Evolutionary conservation across 2,113 vertebrate genomes (phyloP).

Genomic region (Asarcornis scutulata): DNA sequence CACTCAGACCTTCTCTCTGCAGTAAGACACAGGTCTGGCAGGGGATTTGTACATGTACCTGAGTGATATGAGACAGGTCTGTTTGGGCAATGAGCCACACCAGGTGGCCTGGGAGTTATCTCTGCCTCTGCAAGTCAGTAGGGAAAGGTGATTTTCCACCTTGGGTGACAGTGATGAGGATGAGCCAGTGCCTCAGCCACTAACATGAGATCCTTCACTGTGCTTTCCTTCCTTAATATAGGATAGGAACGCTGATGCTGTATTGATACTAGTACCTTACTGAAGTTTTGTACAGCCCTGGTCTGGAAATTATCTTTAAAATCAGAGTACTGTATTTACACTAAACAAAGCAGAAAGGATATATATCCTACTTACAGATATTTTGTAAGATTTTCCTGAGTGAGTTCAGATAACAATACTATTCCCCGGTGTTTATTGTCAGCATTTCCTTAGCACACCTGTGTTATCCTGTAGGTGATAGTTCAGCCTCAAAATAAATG

Average conservation of each 20-base stretch:
- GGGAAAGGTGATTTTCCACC: not conserved
- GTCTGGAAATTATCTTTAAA: not conserved
- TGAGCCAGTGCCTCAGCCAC: not conserved
- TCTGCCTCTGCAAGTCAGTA: not conserved
- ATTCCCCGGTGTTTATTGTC: not conserved
- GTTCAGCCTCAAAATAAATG: not conserved
- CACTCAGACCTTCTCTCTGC: not conserved
- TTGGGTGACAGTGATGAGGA: rapidly evolving
- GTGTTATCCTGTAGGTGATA: not conserved
- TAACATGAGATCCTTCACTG: not conserved
- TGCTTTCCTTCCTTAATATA: not conserved
- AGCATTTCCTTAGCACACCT: not conserved
- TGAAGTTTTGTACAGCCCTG: not conserved
- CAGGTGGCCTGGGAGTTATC: not conserved
- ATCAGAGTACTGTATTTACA: not conserved
- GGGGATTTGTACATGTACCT: not conserved
- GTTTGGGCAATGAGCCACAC: not conserved
- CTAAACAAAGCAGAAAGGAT: not conserved
- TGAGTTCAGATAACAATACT: not conserved
- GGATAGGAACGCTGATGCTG: not conserved
- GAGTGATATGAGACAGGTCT: rapidly evolving
- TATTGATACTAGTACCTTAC: not conserved
- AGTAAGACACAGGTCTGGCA: not conserved
- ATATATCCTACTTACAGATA: not conserved
- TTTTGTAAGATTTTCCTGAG: not conserved